Base-by-base conservation (phyloP, 2,113 vertebrate genomes). In the Sisor rabdophorus region DNA sequence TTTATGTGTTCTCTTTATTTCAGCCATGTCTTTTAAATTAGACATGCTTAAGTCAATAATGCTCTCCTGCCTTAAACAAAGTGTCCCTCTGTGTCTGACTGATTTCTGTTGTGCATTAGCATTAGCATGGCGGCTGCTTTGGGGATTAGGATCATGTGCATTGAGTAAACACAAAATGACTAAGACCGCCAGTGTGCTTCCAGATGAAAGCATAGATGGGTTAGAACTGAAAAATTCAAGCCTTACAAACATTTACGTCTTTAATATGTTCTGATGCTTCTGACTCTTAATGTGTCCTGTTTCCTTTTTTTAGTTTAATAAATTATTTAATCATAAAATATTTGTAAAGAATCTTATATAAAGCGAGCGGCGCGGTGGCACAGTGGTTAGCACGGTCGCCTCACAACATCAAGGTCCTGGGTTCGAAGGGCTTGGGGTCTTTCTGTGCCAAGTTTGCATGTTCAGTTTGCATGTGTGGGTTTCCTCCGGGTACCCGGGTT, bases 81-180 rank as follows among this genome's bases (percentile, higher is more conserved):
- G n/a, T 65, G 36, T 12, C 19, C 28, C 59, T 8, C 8, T 32
- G 59, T 63, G 60, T 61, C 13, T 32, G 20, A 61, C 26, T 47
- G 56, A 26, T 44, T 47, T 73, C 11, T 58, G 36, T 24, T 10
- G 47, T 28, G 44, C 56, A 52, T 74, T 60, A 74, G 30, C 30
- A 65, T 65, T 65, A 65, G 63, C 63, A 65, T 24, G 20, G 30
- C 20, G 17, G 20, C 30, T 58, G 70, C 44, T 50, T 56, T 58
- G 54, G 70, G 70, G 70, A 72, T 58, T 72, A 58, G 54, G n/a
- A 47, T 58, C n/a, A 44, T 44, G 32, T 44, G n/a, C 26, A 47
- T 4, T 71, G 69, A 55, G 10, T 36, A 55, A 40, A 71, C 32
- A 30, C 30, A 52, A 55, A 28, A 20, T 53, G 48, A 75, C 59